These are phyloP conservation scores for Mormyrus iriodes DNA, from an alignment of 2,113 vertebrate genomes.

Conservation along the genomic window DNA sequence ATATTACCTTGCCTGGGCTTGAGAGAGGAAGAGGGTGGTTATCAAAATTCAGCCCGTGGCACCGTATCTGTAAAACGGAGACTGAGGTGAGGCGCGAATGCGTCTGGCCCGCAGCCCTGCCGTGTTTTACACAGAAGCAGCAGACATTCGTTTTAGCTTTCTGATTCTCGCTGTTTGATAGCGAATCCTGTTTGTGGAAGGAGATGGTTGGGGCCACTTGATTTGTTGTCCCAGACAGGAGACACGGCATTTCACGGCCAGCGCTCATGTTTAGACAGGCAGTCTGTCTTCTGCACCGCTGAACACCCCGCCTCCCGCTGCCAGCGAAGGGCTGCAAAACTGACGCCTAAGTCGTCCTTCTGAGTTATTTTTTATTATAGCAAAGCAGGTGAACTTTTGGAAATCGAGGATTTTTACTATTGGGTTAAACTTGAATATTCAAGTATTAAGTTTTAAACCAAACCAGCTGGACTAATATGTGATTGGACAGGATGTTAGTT, in stretches of 20 bases:
- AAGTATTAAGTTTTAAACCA: not conserved
- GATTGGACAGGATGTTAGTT: not conserved
- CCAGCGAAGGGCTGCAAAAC: not conserved
- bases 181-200: not conserved
- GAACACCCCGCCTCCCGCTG: not conserved
- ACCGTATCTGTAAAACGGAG: not conserved
- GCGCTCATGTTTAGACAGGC: not conserved
- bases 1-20: not conserved
- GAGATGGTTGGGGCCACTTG: not conserved
- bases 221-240: conserved; percentile 12
- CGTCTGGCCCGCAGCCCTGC: not conserved
- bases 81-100: not conserved
- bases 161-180: not conserved
- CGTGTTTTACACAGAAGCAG: not conserved
- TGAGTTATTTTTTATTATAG: no score
- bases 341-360: not conserved
- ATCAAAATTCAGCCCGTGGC: not conserved
- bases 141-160: not conserved
- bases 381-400: not conserved
- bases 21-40: not conserved
- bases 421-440: not conserved
- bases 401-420: not conserved
- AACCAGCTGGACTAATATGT: not conserved
- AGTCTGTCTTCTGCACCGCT: not conserved
- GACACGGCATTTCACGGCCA: not conserved